Percentiles rank a stretch among this genome's conserved stretches.
Conservation (phyloP, 2,113 vertebrate genomes). For the Scophthalmus maximus region DNA sequence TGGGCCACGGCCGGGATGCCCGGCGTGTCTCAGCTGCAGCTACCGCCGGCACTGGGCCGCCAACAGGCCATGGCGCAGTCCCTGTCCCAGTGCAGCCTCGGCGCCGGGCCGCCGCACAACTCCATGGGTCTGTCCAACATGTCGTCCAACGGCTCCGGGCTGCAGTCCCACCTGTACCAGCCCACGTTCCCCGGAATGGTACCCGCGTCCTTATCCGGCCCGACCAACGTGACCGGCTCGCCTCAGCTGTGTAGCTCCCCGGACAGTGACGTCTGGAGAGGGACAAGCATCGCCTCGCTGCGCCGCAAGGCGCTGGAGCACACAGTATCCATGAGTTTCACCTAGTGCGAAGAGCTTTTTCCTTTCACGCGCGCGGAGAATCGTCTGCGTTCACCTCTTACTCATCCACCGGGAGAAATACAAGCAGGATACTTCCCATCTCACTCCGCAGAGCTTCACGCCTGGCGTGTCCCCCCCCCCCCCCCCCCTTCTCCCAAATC, state of each 20-base stretch:
- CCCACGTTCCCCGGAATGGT: slow-evolving; percentile 95
- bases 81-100: slow-evolving; percentile 95
- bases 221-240: slow-evolving; percentile 92
- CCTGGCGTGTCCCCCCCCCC: neutral
- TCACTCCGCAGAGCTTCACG: slow-evolving; percentile 2
- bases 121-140: slow-evolving; percentile 96
- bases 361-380: too few relatives aligned
- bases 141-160: slow-evolving; percentile 91
- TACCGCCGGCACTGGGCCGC: slow-evolving; percentile 90
- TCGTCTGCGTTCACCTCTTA: slow-evolving; percentile 29
- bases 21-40: slow-evolving; percentile 92
- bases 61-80: slow-evolving; percentile 96
- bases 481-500: too few relatives aligned
- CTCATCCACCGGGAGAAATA: slow-evolving; percentile 36
- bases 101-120: slow-evolving; percentile 89
- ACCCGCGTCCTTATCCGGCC: slow-evolving; percentile 90
- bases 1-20: slow-evolving; percentile 94
- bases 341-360: slow-evolving; percentile 78
- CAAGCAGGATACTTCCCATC: slow-evolving; percentile 42
- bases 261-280: slow-evolving; percentile 98
- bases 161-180: slow-evolving; percentile 98
- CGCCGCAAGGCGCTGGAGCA: slow-evolving; percentile 98
- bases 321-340: slow-evolving; percentile 99
- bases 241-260: slow-evolving; percentile 96
- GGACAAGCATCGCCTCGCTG: slow-evolving; percentile 97